phyloP scores from a whole-genome alignment of 2,888 invertebrate genomes.

The Apotomis betuletana region DNA sequence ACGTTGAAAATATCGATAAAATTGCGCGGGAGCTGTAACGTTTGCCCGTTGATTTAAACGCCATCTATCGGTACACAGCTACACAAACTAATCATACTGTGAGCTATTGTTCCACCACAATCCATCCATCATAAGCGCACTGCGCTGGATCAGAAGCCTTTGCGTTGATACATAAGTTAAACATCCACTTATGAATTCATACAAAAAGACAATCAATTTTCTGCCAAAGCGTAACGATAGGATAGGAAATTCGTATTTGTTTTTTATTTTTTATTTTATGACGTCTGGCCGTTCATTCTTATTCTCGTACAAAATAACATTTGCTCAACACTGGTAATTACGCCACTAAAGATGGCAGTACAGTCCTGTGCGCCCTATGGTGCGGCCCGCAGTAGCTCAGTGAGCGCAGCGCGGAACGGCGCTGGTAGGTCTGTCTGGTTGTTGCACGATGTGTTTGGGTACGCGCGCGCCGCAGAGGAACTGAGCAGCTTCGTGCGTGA shows the following conservation, averaged over 20 bases:
- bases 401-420: constrained; percentile 63
- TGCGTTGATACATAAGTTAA: no score
- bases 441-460: constrained; percentile 92
- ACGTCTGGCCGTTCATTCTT: no score
- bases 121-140: background rate
- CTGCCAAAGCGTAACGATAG: no score
- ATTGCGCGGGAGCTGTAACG: background rate
- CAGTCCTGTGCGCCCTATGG: constrained; percentile 24
- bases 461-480: constrained; percentile 94
- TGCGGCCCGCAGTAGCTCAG: constrained; percentile 16
- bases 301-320: no score
- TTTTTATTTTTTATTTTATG: no score
- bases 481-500: constrained; percentile 85
- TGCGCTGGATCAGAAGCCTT: background rate
- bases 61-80: background rate
- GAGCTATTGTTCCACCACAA: background rate
- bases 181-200: no score
- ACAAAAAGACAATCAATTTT: no score
- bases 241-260: no score
- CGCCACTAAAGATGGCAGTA: background rate
- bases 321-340: no score
- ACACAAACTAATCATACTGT: background rate
- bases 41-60: background rate
- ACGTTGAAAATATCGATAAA: background rate
- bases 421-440: constrained; percentile 90